A percentile compares a stretch with the other conserved stretches of the same genome.
These are phyloP conservation scores for Leptobrachium leishanense DNA, from an alignment of 2,113 vertebrate species.

Conservation along the genomic window DNA sequence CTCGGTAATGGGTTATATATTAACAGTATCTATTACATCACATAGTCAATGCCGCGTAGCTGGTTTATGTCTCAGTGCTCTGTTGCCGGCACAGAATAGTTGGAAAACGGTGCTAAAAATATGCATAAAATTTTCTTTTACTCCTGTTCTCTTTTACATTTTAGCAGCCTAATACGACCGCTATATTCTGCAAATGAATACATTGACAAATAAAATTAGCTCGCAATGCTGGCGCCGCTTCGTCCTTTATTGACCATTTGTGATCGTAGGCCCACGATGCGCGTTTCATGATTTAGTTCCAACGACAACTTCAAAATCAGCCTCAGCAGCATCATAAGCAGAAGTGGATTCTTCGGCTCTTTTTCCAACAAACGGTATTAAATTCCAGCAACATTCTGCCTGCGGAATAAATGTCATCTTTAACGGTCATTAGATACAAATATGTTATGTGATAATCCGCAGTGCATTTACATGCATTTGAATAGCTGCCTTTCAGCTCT, in stretches of 20 bases:
- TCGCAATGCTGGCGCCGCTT: not conserved
- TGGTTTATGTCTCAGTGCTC: not conserved
- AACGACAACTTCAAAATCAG: conserved; percentile 18
- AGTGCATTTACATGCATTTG: conserved; percentile 44
- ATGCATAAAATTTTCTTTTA: not conserved
- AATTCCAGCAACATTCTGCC: conserved; percentile 26
- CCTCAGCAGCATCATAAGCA: conserved; percentile 17
- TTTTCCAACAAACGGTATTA: conserved; percentile 24
- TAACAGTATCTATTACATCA: not conserved
- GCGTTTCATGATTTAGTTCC: conserved; percentile 20
- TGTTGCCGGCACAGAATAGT: not conserved
- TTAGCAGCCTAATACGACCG: not conserved
- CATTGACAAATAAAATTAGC: conserved; percentile 21
- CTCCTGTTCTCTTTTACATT: not conserved
- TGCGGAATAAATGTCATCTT: conserved; percentile 39
- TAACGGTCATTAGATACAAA: conserved; percentile 48
- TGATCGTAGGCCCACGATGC: not conserved
- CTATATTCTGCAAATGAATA: conserved; percentile 3
- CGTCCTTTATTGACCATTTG: conserved; percentile 23
- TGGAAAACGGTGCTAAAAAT: not conserved
- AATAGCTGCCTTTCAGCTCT: conserved; percentile 40
- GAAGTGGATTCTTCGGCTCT: conserved; percentile 21
- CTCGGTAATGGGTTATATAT: not conserved
- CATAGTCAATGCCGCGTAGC: not conserved
- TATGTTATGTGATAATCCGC: conserved; percentile 46